Evolutionary conservation across 2,113 vertebrate species (phyloP), one percentile per base, ranked within the genome.

Genomic region (Nycticorax nycticorax): DNA sequence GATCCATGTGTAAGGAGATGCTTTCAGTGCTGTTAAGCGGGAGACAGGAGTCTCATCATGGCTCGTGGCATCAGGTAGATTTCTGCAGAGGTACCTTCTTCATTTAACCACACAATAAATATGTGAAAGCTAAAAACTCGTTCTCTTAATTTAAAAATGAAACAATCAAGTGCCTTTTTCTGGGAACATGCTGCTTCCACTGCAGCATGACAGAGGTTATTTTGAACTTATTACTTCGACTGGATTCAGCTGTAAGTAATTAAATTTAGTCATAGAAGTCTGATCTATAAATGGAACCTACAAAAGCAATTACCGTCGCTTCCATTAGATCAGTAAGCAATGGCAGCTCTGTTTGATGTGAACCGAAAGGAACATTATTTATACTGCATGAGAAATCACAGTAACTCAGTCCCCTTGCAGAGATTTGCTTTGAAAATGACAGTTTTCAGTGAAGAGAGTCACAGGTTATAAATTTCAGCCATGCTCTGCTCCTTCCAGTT

Each of bases 271-370:
- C 93, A 90, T 28, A 96, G 96, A 96, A 92, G 96, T 96, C 96
- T 97, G 97, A 97, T 98, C 98, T 97, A 96, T 97, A 98, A 98
- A 98, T 96, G 97, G 97, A 98, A 98, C 96, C 97, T 96, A 97
- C 97, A 98, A 97, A 98, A 97, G 96, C 97, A 98, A 98, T 99
- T 98, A 98, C 94, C 93, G 76, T 90, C 95, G 97, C 97, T 97
- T 98, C 96, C 92, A 96, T 85, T 86, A 96, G 95, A 97, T 95
- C 97, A 97, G 97, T 96, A 97, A 91, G 92, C 95, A 93, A 89
- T 35, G 81, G 78, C 94, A 96, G 92, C 94, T 98, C 96, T 93
- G 96, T 88, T 96, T 97, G 95, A 97, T 93, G 91, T 85, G 96
- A 98, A 98, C 98, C 91, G 66, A 97, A 97, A 96, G 97, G 95